Base-by-base conservation (phyloP, 2,888 invertebrate genomes). In the Dicycla oo region DNA sequence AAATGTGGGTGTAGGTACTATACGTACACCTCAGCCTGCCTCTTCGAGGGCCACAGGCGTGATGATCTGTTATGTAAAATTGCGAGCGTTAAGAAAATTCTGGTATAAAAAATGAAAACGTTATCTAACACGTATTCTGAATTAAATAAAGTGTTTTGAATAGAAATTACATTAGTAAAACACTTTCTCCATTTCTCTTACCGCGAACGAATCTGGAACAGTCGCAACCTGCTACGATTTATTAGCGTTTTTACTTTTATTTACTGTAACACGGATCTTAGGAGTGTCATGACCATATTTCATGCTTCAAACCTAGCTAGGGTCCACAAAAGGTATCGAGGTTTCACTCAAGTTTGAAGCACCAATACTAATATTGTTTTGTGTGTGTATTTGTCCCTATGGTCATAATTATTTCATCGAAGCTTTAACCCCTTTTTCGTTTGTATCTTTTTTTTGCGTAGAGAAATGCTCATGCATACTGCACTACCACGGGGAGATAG, bases 131-230 rank as follows among this genome's bases (percentile, higher is more conserved):
- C 73, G 75, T 78, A 68, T 68, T 70, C 51, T 8, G 49, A 70
- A 66, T 71, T 73, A 53, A 78, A 71, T 73, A 73, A 80, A 69
- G 20, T 71, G 51, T 20, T 8, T 71, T 63, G 65, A 74, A 69
- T 82, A 74, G 62, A 73, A 78, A 78, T 71, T 68, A 71, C 63
- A 78, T 79, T 63, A 66, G 26, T 26, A 20, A 69, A 69, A 68
- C 47, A 68, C 83, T 81, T 78, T 82, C 80, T 78, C 49, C 23
- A 23, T 70, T 64, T 77, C 47, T 69, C 49, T 65, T 72, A 65
- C 68, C 43, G 40, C 13, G n/a, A 71, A 45, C 62, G 57, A 54
- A 78, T 65, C 78, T 78, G 38, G 67, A 60, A 47, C 64, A 75
- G 26, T 61, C 34, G 43, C 53, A 53, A 68, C 49, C 56, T 66